Evolutionary conservation across 2,888 invertebrate genomes (phyloP).

Genomic region (Latheticus oryzae): DNA sequence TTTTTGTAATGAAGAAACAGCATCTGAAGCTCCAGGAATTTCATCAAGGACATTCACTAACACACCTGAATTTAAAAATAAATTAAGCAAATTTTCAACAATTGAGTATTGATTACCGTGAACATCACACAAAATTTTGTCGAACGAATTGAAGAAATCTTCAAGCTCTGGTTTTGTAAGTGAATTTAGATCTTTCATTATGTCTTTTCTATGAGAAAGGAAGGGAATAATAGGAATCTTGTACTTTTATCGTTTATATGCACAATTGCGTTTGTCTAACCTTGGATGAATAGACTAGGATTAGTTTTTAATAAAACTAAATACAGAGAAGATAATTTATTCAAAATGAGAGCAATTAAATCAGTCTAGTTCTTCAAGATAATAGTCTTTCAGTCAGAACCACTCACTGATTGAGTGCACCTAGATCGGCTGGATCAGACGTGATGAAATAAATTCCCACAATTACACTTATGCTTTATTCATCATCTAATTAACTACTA

Average conservation of each 20-base stretch:
- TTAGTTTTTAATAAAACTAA: too few species aligned
- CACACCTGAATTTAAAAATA: not conserved
- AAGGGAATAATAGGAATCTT: not conserved
- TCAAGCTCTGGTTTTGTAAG: slow-evolving; percentile 2
- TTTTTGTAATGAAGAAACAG: slow-evolving; percentile 1
- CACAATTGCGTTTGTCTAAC: too few species aligned
- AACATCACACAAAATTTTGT: slow-evolving; percentile 6
- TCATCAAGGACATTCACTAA: not conserved
- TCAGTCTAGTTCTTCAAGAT: too few species aligned
- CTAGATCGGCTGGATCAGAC: too few species aligned
- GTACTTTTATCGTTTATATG: too few species aligned
- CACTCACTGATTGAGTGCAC: too few species aligned
- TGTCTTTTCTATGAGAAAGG: not conserved
- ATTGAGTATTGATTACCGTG: slow-evolving; percentile 9
- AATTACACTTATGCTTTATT: too few species aligned
- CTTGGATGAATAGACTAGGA: slow-evolving; percentile 5
- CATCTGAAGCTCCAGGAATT: not conserved
- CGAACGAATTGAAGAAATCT: slow-evolving; percentile 12
- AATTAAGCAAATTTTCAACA: not conserved
- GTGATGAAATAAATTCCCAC: too few species aligned
- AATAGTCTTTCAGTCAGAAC: too few species aligned
- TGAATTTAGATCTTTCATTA: slow-evolving; percentile 14
- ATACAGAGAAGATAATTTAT: too few species aligned
- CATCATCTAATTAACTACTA: too few species aligned
- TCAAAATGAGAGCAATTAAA: too few species aligned